A percentile compares a stretch with the other conserved stretches of the same genome.
Conservation (phyloP, 2,888 invertebrate genomes). For the Colletes collaris region DNA sequence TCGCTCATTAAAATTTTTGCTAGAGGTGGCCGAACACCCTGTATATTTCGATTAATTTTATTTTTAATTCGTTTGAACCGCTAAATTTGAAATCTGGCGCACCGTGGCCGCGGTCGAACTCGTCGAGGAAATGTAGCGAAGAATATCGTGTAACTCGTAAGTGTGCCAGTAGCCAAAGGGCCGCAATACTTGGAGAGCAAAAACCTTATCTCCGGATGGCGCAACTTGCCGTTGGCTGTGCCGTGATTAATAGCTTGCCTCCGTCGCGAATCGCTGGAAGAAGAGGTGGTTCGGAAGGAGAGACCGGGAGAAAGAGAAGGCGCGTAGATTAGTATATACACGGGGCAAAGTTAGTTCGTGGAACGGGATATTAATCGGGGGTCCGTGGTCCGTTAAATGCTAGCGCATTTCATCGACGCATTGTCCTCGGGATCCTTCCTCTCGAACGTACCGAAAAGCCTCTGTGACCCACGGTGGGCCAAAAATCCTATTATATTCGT, state of each 20-base stretch:
- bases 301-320: neutral
- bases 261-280: slow-evolving; percentile 51
- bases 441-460: too few species aligned
- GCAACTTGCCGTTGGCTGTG: slow-evolving; percentile 55
- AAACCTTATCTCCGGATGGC: slow-evolving; percentile 64
- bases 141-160: slow-evolving; percentile 6
- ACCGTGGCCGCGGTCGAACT: too few species aligned
- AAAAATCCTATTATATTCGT: too few species aligned
- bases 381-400: slow-evolving; percentile 3
- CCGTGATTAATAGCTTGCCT: slow-evolving; percentile 64
- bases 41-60: too few species aligned
- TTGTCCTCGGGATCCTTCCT: neutral
- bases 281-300: slow-evolving; percentile 20
- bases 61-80: too few species aligned
- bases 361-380: slow-evolving; percentile 53
- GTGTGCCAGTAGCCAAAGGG: slow-evolving; percentile 19
- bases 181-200: slow-evolving; percentile 55
- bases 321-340: slow-evolving; percentile 42
- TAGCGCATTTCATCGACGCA: neutral
- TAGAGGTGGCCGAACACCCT: too few species aligned
- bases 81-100: too few species aligned
- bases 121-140: neutral
- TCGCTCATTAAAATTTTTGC: too few species aligned
- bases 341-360: slow-evolving; percentile 25
- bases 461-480: too few species aligned